Evolutionary conservation across 2,113 vertebrate genomes (phyloP), one percentile per base, ranked within the genome.

Genomic region (Centrocercus urophasianus): DNA sequence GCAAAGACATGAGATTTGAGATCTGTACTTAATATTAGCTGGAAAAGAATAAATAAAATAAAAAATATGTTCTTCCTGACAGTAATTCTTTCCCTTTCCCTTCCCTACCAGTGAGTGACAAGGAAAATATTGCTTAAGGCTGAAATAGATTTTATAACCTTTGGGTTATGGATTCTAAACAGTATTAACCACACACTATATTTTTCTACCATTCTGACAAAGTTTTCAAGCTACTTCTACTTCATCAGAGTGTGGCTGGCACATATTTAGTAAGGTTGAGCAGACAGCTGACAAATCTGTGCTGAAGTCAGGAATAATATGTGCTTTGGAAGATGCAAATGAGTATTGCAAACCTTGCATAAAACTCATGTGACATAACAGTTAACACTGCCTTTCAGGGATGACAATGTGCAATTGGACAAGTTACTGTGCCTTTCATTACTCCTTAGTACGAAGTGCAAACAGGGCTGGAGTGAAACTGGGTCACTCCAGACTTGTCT

Each of bases 241-340:
- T 81, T 79, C 59, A 77, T 73, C 70, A 81, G 72, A 57, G 45
- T 36, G 52, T 38, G 86, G 50, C 10, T 90, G 65, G 18, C 74
- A 60, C 66, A 81, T 87, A 86, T 95, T 94, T 81, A 84, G 61
- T 50, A 87, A 86, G 67, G 78, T 94, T 34, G 4, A 63, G 74
- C 0, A 2, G 73, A 86, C 71, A 90, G 76, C 84, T 87, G 93
- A 96, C 86, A 93, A 89, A 92, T 83, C 86, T 93, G 57, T 81
- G 93, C 85, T 84, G 83, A 92, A 89, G 61, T 95, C 83, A 84
- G 45, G 89, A 94, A 42, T 95, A 95, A 92, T 78, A 84, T 86
- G 85, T 67, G 50, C 70, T 84, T 92, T 92, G 84, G 56, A 95
- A 94, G 73, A 77, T 93, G 88, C 43, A 93, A 91, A 95, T 80